phyloP scores from a whole-genome alignment of 1,140 invertebrate species.

The Myzus persicae region DNA sequence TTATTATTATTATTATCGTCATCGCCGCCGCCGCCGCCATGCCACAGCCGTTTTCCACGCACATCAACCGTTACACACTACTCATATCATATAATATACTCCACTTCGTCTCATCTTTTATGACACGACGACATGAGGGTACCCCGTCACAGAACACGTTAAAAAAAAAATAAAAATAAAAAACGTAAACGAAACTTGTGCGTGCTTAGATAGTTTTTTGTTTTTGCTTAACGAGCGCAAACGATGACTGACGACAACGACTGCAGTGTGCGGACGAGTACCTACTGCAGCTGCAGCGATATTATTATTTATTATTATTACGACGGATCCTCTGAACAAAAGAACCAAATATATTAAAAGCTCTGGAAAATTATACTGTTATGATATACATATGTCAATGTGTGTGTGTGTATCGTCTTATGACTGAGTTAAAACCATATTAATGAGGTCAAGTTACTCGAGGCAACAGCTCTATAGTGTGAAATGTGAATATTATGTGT shows the following conservation, averaged over 20 bases:
- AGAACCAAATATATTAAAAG: background rate
- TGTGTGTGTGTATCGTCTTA: background rate
- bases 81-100: no score
- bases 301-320: background rate
- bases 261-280: background rate
- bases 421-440: background rate
- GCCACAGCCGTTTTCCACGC: background rate
- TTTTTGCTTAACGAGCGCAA: constrained; percentile 20
- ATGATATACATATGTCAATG: background rate
- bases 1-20: no score
- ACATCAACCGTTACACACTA: background rate
- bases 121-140: constrained; percentile 4
- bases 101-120: background rate
- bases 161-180: constrained; percentile 19
- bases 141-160: background rate
- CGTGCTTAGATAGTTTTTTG: background rate
- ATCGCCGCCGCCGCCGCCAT: no score
- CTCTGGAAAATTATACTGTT: background rate
- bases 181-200: background rate
- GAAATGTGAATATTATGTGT: background rate
- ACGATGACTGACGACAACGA: background rate
- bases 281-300: background rate
- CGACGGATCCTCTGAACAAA: background rate
- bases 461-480: background rate
- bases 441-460: background rate